These are phyloP conservation scores for Danaus chrysippus DNA, from an alignment of 2,888 invertebrate species.

Conservation along the genomic window DNA sequence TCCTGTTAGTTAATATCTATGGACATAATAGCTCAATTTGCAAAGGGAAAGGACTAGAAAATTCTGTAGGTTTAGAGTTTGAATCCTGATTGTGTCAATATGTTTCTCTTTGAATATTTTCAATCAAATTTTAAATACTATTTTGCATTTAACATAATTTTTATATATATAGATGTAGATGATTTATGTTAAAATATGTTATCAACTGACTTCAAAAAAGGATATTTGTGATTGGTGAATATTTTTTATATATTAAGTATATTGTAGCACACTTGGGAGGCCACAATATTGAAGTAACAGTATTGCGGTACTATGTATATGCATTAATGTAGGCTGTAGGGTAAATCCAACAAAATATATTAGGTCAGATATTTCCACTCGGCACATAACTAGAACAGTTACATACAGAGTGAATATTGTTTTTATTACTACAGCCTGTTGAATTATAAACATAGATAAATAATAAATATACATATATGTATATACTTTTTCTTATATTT, in stretches of 20 bases:
- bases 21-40: too few species aligned
- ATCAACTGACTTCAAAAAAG: not conserved
- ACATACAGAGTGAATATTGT: constrained; percentile 56
- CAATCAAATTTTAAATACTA: too few species aligned
- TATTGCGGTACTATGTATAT: constrained; percentile 75
- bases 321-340: constrained; percentile 59
- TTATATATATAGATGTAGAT: too few species aligned
- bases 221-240: not conserved
- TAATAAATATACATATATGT: not conserved
- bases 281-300: constrained; percentile 57
- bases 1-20: too few species aligned
- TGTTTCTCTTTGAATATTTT: too few species aligned
- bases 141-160: too few species aligned
- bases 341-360: constrained; percentile 37
- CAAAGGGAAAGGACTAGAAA: too few species aligned
- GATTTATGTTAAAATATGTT: too few species aligned
- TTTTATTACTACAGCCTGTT: constrained; percentile 47
- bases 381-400: constrained; percentile 62
- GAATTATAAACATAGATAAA: constrained; percentile 1
- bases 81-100: too few species aligned
- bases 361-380: constrained; percentile 64
- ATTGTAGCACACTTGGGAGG: constrained; percentile 77
- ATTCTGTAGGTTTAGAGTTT: too few species aligned
- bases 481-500: not conserved
- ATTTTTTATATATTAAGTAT: not conserved